These are phyloP conservation scores for Drosophila anomalipes DNA, from an alignment of 2,888 invertebrate species.

Conservation along the genomic window DNA sequence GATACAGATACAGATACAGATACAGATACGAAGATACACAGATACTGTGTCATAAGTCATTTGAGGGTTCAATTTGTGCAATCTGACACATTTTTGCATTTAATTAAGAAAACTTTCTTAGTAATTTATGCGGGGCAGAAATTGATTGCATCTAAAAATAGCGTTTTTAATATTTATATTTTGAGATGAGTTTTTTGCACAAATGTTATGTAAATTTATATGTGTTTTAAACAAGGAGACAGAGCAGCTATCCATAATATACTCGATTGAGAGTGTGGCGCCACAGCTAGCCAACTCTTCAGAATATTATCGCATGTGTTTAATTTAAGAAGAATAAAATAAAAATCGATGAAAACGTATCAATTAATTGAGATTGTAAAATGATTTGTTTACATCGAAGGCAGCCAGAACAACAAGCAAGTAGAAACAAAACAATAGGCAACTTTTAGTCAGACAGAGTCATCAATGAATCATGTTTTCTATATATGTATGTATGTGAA, in stretches of 20 bases:
- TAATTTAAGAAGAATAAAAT: background rate
- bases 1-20: too few species aligned
- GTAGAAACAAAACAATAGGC: conserved; percentile 22
- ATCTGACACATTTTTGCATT: conserved; percentile 15
- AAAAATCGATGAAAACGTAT: background rate
- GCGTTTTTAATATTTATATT: background rate
- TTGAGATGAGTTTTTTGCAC: background rate
- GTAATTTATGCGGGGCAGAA: background rate
- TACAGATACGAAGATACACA: conserved; percentile 24
- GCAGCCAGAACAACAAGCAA: background rate
- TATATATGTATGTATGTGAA: conserved; percentile 11
- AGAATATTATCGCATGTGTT: background rate
- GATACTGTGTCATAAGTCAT: conserved; percentile 34
- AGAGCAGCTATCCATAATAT: background rate
- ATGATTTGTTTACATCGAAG: conserved; percentile 25
- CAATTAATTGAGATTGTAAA: conserved; percentile 10
- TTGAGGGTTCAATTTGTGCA: conserved; percentile 39
- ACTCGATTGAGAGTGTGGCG: background rate
- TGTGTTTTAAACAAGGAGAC: background rate
- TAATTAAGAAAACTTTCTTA: conserved; percentile 7
- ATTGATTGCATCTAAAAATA: conserved; percentile 29
- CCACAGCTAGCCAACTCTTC: background rate
- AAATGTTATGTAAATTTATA: background rate
- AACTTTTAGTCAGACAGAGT: conserved; percentile 39
- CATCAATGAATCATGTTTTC: conserved; percentile 58